Base-by-base conservation (phyloP, 2,113 vertebrate species). In the Natator depressus region DNA sequence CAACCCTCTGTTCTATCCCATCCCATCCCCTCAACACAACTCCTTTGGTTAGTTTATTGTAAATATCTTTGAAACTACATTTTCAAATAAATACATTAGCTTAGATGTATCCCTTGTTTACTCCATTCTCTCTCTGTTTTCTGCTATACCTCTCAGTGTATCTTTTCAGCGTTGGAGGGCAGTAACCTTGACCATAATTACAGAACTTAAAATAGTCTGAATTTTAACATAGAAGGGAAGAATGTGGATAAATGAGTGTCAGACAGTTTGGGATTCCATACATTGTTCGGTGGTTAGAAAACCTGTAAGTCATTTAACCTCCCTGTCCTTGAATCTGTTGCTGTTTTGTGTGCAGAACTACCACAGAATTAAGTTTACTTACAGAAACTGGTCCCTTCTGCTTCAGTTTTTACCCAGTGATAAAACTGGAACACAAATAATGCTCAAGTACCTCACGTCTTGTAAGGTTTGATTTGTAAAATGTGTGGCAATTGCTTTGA, bases 1-100 rank as follows among this genome's bases (percentile, higher is more conserved):
- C 55, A 29, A 51, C 8, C 1, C 81, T 35, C 1, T 46, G n/a
- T 1, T 0, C 1, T 1, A 1, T 69, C 1, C 5, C 10, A 79
- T 90, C 49, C 14, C 57, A 62, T 62, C 57, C 57, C 2, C 22
- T 1, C 1, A 35, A 54, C 49, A 20, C 0, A 1, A 3, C 1
- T 1, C 13, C 5, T 81, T 59, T 80, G 17, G 27, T 62, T 86
- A 10, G 10, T 76, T 86, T 50, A 42, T 69, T 2, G 65, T 69
- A 80, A 9, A 53, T 19, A 47, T 27, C 4, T 59, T 91, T 84
- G 22, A 38, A 3, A 1, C 29, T 42, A 47, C 22, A 12, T 50
- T 54, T 80, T 13, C 42, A 54, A n/a, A 31, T 6, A 86, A 4
- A 11, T 78, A 3, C 3, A 49, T 54, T 13, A 94, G n/a, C 6